Base-by-base conservation (phyloP, 2,113 vertebrate genomes). In the Entelurus aequoreus region DNA sequence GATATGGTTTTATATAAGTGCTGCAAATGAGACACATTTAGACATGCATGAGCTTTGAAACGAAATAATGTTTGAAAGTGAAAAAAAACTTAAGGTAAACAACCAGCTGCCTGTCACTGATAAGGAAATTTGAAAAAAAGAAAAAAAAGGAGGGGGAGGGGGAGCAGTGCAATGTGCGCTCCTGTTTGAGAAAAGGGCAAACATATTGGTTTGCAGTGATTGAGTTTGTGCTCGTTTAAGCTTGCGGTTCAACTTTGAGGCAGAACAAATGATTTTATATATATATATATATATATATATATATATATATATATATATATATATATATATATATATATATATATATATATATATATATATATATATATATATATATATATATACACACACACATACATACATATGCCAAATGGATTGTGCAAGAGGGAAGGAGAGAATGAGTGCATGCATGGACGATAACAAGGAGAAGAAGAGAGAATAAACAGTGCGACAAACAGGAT, bases 201-300 rank as follows among this genome's bases (percentile, higher is more conserved):
- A 69, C 48, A 57, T 81, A 75, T 81, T 80, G 75, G 71, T 84
- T 80, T 78, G 65, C 74, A 61, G 74, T 83, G 87, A 88, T 86
- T 83, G 77, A 79, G 79, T 82, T 87, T 84, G 77, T 84, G 83
- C 77, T 88, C 68, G 53, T 79, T 75, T 83, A 75, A 86, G 82
- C 80, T 66, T 54, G 65, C 63, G 65, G 69, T 83, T 68, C 19
- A 64, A 70, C 67, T 82, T 49, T 72, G 73, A 68, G 61, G 75
- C 65, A 71, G 72, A 86, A 76, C 68, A 84, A 78, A 74, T 66
- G 66, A 56, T 28, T 28, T 3, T 28, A 28, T 28, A 28, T 28
- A 28, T 28, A 28, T 28, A 28, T 28, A 28, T 28, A 28, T 28
- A 28, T 28, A 28, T 28, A 28, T 28, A 28, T 28, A 28, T 28